Conservation (phyloP, 2,888 invertebrate genomes). For the Acanthosoma haemorrhoidale region DNA sequence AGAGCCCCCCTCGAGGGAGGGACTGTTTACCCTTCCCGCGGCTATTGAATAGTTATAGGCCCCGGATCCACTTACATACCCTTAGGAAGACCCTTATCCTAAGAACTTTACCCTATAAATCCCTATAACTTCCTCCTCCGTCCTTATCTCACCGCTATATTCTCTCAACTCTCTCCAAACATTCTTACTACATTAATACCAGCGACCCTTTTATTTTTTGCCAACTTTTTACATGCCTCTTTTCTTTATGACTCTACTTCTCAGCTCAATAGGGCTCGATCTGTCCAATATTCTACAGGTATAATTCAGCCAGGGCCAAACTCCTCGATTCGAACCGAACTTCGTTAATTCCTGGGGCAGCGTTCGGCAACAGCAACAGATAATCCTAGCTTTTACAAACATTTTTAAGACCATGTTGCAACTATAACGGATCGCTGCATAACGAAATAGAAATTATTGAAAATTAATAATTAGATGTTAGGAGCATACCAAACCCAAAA, state of each 20-base stretch:
- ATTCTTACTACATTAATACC: conserved; percentile 12
- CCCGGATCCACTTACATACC: neutral
- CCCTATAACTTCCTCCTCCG: neutral
- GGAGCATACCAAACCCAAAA: no score
- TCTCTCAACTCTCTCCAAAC: conserved; percentile 3
- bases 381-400: no score
- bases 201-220: neutral
- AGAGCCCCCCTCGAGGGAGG: neutral
- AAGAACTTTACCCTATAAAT: neutral
- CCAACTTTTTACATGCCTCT: neutral
- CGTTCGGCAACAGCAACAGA: no score
- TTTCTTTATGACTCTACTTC: neutral
- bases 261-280: neutral
- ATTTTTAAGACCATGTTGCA: no score
- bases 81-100: neutral
- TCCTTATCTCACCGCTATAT: neutral
- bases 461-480: no score
- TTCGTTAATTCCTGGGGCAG: no score
- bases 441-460: no score
- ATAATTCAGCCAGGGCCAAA: neutral
- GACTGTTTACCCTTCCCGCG: neutral
- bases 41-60: conserved; percentile 12
- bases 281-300: neutral
- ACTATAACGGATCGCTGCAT: no score
- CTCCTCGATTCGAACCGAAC: no score